Evolutionary conservation across 2,888 invertebrate species (phyloP).

Genomic region (Nomada fabriciana): DNA sequence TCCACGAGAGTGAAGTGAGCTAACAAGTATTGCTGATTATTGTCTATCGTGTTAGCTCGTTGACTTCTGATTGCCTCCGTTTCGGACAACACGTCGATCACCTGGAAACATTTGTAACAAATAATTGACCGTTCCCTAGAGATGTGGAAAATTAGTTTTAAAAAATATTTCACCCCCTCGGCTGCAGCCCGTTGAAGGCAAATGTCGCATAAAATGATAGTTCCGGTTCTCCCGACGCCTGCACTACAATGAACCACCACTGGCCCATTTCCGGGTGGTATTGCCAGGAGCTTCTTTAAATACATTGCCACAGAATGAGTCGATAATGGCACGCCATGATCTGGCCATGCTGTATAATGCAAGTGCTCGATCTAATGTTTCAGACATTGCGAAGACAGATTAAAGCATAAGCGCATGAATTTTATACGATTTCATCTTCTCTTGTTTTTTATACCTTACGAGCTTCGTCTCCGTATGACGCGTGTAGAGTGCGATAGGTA

Average conservation of each 20-base stretch:
- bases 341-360: conserved; percentile 86
- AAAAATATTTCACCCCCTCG: conserved; percentile 75
- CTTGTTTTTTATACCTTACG: conserved; percentile 75
- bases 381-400: background rate
- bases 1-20: conserved; percentile 84
- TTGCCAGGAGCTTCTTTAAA: conserved; percentile 81
- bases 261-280: conserved; percentile 81
- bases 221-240: conserved; percentile 88
- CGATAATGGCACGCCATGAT: conserved; percentile 85
- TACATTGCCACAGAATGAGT: conserved; percentile 82
- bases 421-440: background rate
- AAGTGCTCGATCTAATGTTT: conserved; percentile 83
- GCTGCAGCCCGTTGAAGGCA: conserved; percentile 85
- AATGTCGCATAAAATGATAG: conserved; percentile 87
- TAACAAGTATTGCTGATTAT: conserved; percentile 84
- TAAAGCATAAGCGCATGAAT: background rate
- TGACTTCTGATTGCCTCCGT: conserved; percentile 69
- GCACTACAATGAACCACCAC: conserved; percentile 87
- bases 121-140: background rate
- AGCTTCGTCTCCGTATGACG: conserved; percentile 72
- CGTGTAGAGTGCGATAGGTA: conserved; percentile 79
- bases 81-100: conserved; percentile 73
- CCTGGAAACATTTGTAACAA: conserved; percentile 53
- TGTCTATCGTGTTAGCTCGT: conserved; percentile 79
- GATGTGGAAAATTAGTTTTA: background rate